phyloP scores from a whole-genome alignment of 2,888 invertebrate genomes.

The Drosophila demipolita region DNA sequence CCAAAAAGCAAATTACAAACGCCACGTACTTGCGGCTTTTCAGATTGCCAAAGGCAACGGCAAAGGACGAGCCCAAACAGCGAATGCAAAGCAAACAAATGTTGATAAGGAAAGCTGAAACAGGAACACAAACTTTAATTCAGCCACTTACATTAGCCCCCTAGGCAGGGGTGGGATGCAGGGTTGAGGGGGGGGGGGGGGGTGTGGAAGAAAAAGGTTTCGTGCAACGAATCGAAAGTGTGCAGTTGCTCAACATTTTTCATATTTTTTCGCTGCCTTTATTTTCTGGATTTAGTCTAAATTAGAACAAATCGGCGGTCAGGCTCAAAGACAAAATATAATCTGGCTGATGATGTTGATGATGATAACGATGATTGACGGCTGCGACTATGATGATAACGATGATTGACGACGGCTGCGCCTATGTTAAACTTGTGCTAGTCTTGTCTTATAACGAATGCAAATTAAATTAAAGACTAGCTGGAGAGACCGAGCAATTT shows the following conservation, averaged over 20 bases:
- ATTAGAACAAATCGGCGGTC: conserved; percentile 71
- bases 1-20: conserved; percentile 58
- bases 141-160: conserved; percentile 49
- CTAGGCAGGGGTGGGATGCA: conserved; percentile 27
- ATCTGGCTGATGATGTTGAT: conserved; percentile 47
- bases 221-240: conserved; percentile 32
- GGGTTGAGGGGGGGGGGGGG: conserved; percentile 1
- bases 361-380: conserved; percentile 42
- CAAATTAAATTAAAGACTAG: conserved; percentile 68
- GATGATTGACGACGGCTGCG: conserved; percentile 44
- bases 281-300: conserved; percentile 28
- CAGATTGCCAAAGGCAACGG: conserved; percentile 36
- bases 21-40: conserved; percentile 59
- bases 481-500: conserved; percentile 49
- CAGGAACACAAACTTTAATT: conserved; percentile 3
- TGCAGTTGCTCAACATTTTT: conserved; percentile 24
- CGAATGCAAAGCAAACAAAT: conserved; percentile 51
- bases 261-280: conserved; percentile 5
- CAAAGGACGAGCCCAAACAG: conserved; percentile 17
- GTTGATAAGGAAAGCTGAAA: conserved; percentile 44
- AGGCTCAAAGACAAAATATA: conserved; percentile 37
- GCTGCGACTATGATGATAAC: conserved; percentile 25
- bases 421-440: neutral
- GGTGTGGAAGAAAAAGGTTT: conserved; percentile 15
- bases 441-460: conserved; percentile 56